These are phyloP conservation scores for Frankliniella fusca DNA, from an alignment of 2,888 invertebrate species.

Conservation along the genomic window DNA sequence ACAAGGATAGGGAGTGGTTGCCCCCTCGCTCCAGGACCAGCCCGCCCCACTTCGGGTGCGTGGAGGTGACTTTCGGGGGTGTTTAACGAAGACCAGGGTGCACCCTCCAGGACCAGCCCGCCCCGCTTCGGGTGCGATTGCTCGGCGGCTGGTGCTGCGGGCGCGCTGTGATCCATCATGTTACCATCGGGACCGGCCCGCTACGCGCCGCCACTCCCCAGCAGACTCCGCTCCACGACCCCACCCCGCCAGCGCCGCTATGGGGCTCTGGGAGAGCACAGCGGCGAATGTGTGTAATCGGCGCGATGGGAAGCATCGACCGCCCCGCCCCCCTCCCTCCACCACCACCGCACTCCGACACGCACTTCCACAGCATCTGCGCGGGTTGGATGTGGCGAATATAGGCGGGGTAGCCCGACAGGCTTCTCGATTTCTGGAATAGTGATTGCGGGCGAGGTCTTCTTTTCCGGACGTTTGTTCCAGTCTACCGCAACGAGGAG, in stretches of 20 bases:
- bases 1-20: too few species aligned
- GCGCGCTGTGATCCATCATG: neutral
- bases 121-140: neutral
- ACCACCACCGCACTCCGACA: neutral
- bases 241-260: neutral
- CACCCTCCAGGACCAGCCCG: too few species aligned
- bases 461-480: neutral
- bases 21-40: too few species aligned
- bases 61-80: too few species aligned
- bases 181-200: neutral
- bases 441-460: neutral
- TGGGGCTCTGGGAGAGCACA: neutral
- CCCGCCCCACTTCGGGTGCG: too few species aligned
- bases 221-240: neutral
- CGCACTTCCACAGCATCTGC: neutral
- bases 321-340: neutral
- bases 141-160: neutral
- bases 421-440: neutral
- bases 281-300: slow-evolving; percentile 2
- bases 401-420: too few species aligned
- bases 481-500: neutral
- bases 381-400: neutral
- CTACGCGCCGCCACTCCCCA: neutral
- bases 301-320: slow-evolving; percentile 5
- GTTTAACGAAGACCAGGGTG: too few species aligned